A percentile compares a stretch with the other conserved stretches of the same genome.
Conservation (phyloP, 1,140 invertebrate genomes). For the Rhagoletis pomonella region DNA sequence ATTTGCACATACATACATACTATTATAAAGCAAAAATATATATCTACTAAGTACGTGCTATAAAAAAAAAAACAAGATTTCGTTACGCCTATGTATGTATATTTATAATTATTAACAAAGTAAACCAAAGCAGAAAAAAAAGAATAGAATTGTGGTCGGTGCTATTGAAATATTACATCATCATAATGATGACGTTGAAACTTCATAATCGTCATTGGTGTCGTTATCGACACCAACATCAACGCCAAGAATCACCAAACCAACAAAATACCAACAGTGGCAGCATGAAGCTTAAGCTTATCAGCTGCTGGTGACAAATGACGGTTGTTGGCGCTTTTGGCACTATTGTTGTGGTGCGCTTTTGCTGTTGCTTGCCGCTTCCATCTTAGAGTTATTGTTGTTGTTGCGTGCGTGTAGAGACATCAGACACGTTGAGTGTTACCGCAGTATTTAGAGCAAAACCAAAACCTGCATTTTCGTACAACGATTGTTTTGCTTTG, state of each 20-base stretch:
- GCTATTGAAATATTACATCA: constrained; percentile 35
- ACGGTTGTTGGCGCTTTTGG: background rate
- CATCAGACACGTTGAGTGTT: constrained; percentile 25
- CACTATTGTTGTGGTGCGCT: background rate
- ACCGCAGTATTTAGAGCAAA: constrained; percentile 47
- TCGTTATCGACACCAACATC: constrained; percentile 49
- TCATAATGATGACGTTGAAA: background rate
- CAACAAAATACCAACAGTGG: background rate
- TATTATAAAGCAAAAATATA: background rate
- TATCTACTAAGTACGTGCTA: too few species aligned
- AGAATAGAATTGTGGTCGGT: constrained; percentile 38
- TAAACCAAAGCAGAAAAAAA: background rate
- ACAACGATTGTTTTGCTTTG: constrained; percentile 4
- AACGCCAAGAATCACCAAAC: background rate
- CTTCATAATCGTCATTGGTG: constrained; percentile 28
- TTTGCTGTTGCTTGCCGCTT: background rate
- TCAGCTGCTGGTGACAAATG: background rate
- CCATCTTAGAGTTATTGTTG: background rate
- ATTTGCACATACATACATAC: too few species aligned
- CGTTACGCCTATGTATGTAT: background rate
- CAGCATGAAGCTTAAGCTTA: constrained; percentile 15
- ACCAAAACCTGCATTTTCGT: constrained; percentile 48
- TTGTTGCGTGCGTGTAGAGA: constrained; percentile 20
- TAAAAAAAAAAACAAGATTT: background rate
- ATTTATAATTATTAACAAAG: background rate